Evolutionary conservation across 2,797 vertebrate genomes (phyloP).

Genomic region (Nannoperca obscura): DNA sequence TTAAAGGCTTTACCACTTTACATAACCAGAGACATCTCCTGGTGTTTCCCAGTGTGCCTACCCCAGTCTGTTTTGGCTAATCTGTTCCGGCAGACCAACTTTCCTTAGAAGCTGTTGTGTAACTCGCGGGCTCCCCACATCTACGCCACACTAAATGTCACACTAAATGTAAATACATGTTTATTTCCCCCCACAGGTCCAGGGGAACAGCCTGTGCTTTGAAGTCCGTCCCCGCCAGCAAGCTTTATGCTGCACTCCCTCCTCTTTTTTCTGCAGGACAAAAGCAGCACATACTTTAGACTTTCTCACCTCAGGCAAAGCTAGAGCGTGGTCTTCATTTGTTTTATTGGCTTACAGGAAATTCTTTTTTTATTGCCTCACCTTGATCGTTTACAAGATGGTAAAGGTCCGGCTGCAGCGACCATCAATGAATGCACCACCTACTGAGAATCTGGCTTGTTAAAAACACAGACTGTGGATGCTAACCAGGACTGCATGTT

Average conservation of each 20-base stretch:
- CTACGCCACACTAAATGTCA: conserved; percentile 41
- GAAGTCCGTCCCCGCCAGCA: conserved; percentile 54
- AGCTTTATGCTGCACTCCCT: conserved; percentile 20
- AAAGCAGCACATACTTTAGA: conserved; percentile 45
- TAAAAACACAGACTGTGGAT: conserved; percentile 61
- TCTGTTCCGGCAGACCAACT: conserved; percentile 58
- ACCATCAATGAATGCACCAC: conserved; percentile 74
- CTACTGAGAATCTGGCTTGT: conserved; percentile 74
- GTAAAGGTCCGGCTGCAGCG: conserved; percentile 70
- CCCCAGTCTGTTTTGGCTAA: conserved; percentile 52
- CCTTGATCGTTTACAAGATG: conserved; percentile 84
- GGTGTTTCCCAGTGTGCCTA: conserved; percentile 41
- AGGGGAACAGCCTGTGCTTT: conserved; percentile 54
- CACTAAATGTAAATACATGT: conserved; percentile 65
- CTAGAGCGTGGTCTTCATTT: conserved; percentile 70
- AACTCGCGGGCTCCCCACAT: conserved; percentile 59
- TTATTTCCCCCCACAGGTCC: conserved; percentile 43
- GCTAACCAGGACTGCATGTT: conserved; percentile 40
- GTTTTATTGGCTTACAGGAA: conserved; percentile 84
- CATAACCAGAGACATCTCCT: conserved; percentile 47
- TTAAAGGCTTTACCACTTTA: conserved; percentile 28
- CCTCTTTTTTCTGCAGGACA: conserved; percentile 43
- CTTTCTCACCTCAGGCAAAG: conserved; percentile 52
- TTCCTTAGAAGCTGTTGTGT: conserved; percentile 64
- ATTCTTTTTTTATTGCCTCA: conserved; percentile 78